A percentile compares a stretch with the other conserved stretches of the same genome.
phyloP scores from a whole-genome alignment of 2,888 invertebrate species.

The Morpho deidamia region DNA sequence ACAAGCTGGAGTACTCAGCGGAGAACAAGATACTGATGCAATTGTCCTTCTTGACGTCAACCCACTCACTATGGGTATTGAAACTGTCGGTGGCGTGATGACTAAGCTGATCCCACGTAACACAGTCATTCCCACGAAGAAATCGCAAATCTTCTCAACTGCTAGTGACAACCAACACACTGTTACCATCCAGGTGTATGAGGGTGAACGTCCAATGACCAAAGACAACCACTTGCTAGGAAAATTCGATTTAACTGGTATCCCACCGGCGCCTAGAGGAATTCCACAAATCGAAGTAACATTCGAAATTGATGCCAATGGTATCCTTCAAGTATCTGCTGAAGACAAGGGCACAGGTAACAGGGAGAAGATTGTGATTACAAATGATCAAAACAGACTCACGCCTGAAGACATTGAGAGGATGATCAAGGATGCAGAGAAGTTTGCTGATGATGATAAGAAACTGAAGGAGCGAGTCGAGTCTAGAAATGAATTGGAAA shows the following conservation, averaged over 20 bases:
- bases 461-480: constrained; percentile 97
- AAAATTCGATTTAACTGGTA: constrained; percentile 98
- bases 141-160: constrained; percentile 99
- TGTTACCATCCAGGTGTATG: constrained; percentile 98
- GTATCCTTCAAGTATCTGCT: constrained; percentile 96
- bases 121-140: constrained; percentile 99
- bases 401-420: constrained; percentile 99
- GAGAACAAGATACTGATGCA: constrained; percentile 98
- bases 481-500: constrained; percentile 97
- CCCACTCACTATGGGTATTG: constrained; percentile 99
- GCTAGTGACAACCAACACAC: constrained; percentile 99
- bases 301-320: constrained; percentile 96
- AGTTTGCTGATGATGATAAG: constrained; percentile 99
- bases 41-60: constrained; percentile 98
- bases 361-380: constrained; percentile 98
- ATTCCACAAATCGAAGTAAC: constrained; percentile 97
- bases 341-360: constrained; percentile 99
- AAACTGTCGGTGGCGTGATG: constrained; percentile 99
- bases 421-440: constrained; percentile 99
- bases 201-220: constrained; percentile 99
- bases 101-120: constrained; percentile 98
- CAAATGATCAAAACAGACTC: constrained; percentile 97
- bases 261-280: constrained; percentile 95
- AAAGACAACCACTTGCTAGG: constrained; percentile 99
- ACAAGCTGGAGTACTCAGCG: constrained; percentile 98